phyloP scores from a whole-genome alignment of 2,113 vertebrate genomes.

The Notothenia coriiceps region DNA sequence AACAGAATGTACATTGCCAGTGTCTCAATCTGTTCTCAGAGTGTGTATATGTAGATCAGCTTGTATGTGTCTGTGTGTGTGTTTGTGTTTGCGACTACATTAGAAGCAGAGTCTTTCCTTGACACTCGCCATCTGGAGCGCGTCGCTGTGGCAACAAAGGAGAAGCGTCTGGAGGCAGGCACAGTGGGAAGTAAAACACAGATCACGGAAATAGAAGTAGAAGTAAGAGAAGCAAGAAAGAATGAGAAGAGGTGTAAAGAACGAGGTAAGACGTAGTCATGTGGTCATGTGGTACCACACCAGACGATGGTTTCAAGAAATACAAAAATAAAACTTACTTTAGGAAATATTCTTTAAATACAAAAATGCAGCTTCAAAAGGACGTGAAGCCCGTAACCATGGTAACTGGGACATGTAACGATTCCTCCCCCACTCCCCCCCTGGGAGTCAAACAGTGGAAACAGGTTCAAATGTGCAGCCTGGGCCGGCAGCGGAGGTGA shows the following conservation, averaged over 20 bases:
- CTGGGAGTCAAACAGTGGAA: constrained; percentile 49
- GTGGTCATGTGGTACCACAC: not conserved
- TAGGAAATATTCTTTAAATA: not conserved
- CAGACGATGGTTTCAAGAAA: not conserved
- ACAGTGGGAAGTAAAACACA: constrained; percentile 41
- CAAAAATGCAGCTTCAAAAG: constrained; percentile 13
- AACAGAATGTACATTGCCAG: constrained; percentile 54
- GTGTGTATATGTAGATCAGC: constrained; percentile 19
- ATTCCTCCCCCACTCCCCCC: not conserved
- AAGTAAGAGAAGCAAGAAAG: constrained; percentile 4
- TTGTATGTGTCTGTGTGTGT: constrained; percentile 11
- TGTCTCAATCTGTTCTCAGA: constrained; percentile 49
- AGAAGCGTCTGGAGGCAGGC: constrained; percentile 66
- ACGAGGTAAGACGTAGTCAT: not conserved
- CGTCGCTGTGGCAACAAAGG: constrained; percentile 76
- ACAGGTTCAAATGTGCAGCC: constrained; percentile 44
- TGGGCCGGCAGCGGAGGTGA: constrained; percentile 28
- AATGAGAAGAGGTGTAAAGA: not conserved
- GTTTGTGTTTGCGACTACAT: constrained; percentile 38
- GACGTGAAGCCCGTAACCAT: constrained; percentile 50
- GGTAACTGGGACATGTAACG: constrained; percentile 62
- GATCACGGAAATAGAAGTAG: constrained; percentile 47
- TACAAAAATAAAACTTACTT: not conserved
- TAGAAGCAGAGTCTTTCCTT: constrained; percentile 52
- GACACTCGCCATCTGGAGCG: constrained; percentile 76